phyloP scores from a whole-genome alignment of 2,888 invertebrate genomes.

The Polyommatus iphigenia region DNA sequence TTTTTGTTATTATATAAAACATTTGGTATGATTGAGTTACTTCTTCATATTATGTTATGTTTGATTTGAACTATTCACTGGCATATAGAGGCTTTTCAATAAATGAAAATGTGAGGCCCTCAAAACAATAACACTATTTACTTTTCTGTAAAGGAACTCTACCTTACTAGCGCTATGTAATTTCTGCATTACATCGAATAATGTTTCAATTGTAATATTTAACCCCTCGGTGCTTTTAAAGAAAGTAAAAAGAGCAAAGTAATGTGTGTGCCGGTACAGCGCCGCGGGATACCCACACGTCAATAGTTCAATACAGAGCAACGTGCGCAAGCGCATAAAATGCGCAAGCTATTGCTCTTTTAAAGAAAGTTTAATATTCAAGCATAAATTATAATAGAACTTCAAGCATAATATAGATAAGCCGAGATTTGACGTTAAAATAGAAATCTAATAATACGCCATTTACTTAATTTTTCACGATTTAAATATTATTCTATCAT shows the following conservation, averaged over 20 bases:
- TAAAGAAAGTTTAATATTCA: background rate
- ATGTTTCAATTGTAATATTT: conserved; percentile 13
- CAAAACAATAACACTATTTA: no score
- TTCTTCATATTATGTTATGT: background rate
- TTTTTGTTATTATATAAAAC: background rate
- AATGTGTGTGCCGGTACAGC: background rate
- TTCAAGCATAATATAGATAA: background rate
- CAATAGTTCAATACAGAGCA: conserved; percentile 4
- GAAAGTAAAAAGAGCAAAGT: conserved; percentile 1
- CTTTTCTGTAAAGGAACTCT: background rate
- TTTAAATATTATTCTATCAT: no score
- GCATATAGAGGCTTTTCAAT: no score
- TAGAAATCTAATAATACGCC: background rate
- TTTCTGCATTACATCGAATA: background rate
- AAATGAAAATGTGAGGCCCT: no score
- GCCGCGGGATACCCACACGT: conserved; percentile 6
- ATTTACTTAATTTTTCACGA: no score
- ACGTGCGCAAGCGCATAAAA: conserved; percentile 7
- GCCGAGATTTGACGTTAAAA: background rate
- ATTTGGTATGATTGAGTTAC: background rate
- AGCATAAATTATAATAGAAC: background rate
- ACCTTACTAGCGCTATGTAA: background rate
- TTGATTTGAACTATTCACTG: no score
- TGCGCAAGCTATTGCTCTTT: background rate
- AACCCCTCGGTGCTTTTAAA: background rate